phyloP scores from a whole-genome alignment of 2,797 vertebrate genomes.

The Gymnodraco acuticeps region DNA sequence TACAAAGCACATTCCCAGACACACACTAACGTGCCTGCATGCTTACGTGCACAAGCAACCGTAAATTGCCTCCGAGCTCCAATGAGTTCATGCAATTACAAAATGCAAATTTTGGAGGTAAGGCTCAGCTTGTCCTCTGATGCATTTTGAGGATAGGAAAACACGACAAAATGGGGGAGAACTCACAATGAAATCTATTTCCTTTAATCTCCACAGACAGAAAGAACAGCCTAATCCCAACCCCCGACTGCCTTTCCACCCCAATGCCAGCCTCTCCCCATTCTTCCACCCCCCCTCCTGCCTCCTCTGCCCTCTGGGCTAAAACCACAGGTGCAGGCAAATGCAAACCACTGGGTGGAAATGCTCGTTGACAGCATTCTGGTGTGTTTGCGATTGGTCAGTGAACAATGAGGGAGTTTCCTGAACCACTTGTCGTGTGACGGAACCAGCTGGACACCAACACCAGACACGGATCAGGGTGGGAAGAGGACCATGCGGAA shows the following conservation, averaged over 20 bases:
- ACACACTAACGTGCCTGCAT: constrained; percentile 50
- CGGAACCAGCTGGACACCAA: constrained; percentile 82
- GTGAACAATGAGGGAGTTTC: constrained; percentile 83
- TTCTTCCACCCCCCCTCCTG: constrained; percentile 40
- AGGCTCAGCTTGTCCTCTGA: constrained; percentile 68
- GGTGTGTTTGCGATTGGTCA: constrained; percentile 82
- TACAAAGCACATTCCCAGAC: constrained; percentile 56
- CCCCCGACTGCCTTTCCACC: constrained; percentile 72
- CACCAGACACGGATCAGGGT: constrained; percentile 71
- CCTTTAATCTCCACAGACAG: constrained; percentile 75
- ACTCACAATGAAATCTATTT: constrained; percentile 63
- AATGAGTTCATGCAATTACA: constrained; percentile 78
- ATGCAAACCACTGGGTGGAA: constrained; percentile 82
- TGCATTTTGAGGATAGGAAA: constrained; percentile 70
- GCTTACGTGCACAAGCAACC: constrained; percentile 64
- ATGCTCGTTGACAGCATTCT: constrained; percentile 79
- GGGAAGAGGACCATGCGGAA: constrained; percentile 69
- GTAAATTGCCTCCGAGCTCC: constrained; percentile 72
- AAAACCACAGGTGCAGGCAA: constrained; percentile 80
- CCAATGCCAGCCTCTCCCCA: constrained; percentile 56
- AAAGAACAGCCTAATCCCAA: constrained; percentile 73
- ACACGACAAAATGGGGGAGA: constrained; percentile 54
- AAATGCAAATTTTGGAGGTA: constrained; percentile 69
- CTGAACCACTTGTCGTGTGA: constrained; percentile 82
- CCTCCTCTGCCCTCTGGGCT: constrained; percentile 69